phyloP scores from a whole-genome alignment of 2,113 vertebrate species.

The Ibidorhyncha struthersii region DNA sequence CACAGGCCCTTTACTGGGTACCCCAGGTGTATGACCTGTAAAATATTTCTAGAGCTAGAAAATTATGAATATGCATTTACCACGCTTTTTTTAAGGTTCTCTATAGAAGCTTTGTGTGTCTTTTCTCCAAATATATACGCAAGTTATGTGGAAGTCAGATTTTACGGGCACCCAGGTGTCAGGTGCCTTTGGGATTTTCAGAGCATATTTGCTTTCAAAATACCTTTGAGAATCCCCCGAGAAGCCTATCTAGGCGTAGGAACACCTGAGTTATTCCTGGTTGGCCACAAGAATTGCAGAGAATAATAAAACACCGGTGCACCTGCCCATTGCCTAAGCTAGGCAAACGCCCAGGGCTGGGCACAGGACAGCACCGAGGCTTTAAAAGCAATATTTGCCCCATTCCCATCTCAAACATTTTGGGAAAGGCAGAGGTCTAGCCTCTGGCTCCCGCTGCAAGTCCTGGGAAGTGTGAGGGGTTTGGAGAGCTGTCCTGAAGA shows the following conservation, averaged over 20 bases:
- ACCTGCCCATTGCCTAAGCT: rapidly evolving
- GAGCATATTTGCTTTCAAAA: not conserved
- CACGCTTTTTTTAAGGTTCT: not conserved
- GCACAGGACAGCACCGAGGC: not conserved
- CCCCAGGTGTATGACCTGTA: not conserved
- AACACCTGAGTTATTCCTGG: not conserved
- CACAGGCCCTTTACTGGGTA: not conserved
- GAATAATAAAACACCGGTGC: not conserved
- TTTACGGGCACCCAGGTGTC: not conserved
- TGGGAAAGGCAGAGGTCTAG: not conserved
- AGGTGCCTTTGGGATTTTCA: not conserved
- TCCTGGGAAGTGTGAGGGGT: not conserved
- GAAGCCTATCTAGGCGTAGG: not conserved
- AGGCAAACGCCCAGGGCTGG: not conserved
- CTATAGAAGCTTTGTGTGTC: not conserved
- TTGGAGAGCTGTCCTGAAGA: not conserved
- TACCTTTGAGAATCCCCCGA: not conserved
- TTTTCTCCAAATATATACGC: not conserved
- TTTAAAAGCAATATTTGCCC: not conserved
- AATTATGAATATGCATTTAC: not conserved
- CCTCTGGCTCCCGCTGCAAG: not conserved
- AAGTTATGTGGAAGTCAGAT: not conserved
- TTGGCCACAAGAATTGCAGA: not conserved
- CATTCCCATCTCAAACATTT: not conserved
- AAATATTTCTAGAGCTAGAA: conserved; percentile 8